Base-by-base conservation (phyloP, 2,797 vertebrate species). In the Cuniculus paca region DNA sequence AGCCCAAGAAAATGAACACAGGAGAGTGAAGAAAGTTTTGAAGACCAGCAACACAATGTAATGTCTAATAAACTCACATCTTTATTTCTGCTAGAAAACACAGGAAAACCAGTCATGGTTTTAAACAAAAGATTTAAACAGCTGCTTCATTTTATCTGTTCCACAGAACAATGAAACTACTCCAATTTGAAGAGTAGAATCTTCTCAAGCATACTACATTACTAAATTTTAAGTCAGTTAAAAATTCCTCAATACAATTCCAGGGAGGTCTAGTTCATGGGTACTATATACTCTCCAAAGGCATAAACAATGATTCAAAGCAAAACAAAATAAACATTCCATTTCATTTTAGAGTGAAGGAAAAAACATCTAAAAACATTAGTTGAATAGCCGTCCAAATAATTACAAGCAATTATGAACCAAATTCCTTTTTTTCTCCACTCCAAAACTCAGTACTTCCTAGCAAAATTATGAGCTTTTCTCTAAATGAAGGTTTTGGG, bases 1-100 rank as follows among this genome's bases (percentile, higher is more conserved):
- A 65, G 50, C 39, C n/a, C 58, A 93, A 63, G 36, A 63, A 94
- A 90, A 92, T 78, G 3, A 58, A 65, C 50, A 58, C n/a, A 45
- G 0, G 3, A 72, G 36, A 75, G 36, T 2, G 34, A 92, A 97
- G 28, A 58, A 4, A 90, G 28, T 16, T 86, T 52, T 79, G 16
- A 92, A 97, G 50, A 96, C 6, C 0, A 48, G 91, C 9, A 4
- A 16, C 54, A 90, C 81, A 95, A 78, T 72, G 96, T 52, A 63
- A 81, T 58, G 65, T 96, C 92, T 96, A 98, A 91, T 96, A 97
- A 98, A 98, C 70, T 95, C 96, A 98, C 90, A 78, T 96, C 89
- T 99, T 99, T 99, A 99, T 99, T 99, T 81, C 95, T 98, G 87
- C 81, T 97, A 91, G 91, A 72, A 92, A 96, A 86, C 70, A 6